Evolutionary conservation across 1,140 invertebrate genomes (phyloP).

Genomic region (Gonioctena quinquepunctata): DNA sequence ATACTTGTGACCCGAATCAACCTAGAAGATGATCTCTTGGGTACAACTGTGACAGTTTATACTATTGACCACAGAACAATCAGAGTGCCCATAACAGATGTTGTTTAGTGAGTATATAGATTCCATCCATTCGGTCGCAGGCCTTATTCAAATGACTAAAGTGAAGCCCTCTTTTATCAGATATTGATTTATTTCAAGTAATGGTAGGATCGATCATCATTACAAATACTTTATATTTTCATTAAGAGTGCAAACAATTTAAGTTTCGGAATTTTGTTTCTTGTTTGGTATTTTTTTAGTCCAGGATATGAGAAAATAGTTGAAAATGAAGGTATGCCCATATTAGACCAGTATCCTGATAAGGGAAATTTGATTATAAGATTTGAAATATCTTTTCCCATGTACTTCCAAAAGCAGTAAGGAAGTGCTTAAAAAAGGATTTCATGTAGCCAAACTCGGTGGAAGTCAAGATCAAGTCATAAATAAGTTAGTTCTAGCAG

Average conservation of each 20-base stretch:
- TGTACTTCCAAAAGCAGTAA: constrained; percentile 59
- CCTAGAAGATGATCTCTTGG: constrained; percentile 69
- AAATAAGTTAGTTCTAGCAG: constrained; percentile 56
- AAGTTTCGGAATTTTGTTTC: too few species aligned
- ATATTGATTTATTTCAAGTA: too few species aligned
- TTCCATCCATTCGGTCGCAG: too few species aligned
- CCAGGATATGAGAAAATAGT: constrained; percentile 62
- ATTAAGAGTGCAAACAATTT: too few species aligned
- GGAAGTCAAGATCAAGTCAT: constrained; percentile 51
- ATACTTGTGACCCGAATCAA: constrained; percentile 63
- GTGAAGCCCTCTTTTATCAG: too few species aligned
- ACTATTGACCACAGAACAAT: constrained; percentile 72
- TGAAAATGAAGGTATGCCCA: constrained; percentile 62
- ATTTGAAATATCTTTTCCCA: constrained; percentile 63
- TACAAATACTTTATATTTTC: too few species aligned
- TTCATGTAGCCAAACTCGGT: constrained; percentile 48
- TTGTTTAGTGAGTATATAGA: constrained; percentile 64
- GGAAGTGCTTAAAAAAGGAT: constrained; percentile 57
- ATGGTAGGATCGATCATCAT: too few species aligned
- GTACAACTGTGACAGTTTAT: constrained; percentile 64
- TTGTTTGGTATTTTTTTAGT: constrained; percentile 55
- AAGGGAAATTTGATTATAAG: constrained; percentile 61
- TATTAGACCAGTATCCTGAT: constrained; percentile 56
- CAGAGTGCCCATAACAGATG: constrained; percentile 69
- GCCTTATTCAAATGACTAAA: too few species aligned